These are phyloP conservation scores for Propithecus deckenii DNA, from an alignment of 2,797 vertebrate species.

Conservation along the genomic window DNA sequence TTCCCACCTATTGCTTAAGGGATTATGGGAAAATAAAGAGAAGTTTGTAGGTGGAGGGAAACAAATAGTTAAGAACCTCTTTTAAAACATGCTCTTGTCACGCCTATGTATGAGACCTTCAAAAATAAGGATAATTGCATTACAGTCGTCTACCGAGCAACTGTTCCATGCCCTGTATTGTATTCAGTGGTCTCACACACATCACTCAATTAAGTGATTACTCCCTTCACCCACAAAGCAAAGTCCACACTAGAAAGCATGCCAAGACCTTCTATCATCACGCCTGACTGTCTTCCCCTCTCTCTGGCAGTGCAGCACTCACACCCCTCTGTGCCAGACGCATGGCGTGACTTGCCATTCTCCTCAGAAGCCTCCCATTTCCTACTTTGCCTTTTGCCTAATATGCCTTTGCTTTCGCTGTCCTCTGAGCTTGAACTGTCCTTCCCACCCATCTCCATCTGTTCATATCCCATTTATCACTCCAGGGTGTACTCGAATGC, in stretches of 20 bases:
- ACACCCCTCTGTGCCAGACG: neutral
- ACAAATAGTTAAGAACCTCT: neutral
- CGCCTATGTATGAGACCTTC: neutral
- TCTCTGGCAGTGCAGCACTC: neutral
- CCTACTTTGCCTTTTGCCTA: neutral
- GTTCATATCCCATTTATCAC: neutral
- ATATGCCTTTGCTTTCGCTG: neutral
- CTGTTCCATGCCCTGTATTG: neutral
- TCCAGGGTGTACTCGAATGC: neutral
- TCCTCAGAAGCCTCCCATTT: neutral
- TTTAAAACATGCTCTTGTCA: neutral
- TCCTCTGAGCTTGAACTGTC: neutral
- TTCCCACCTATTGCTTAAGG: neutral
- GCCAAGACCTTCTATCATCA: neutral
- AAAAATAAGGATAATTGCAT: neutral
- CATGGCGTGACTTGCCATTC: too few relatives aligned
- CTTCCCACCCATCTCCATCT: neutral
- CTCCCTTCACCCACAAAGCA: neutral
- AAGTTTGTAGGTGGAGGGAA: neutral
- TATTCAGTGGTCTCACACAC: neutral
- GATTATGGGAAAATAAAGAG: neutral
- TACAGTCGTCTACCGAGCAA: neutral
- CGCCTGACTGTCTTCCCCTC: neutral
- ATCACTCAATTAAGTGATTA: neutral
- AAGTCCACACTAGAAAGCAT: neutral